Conservation (phyloP, 1,140 invertebrate species). For the Lepidurus couesii region DNA sequence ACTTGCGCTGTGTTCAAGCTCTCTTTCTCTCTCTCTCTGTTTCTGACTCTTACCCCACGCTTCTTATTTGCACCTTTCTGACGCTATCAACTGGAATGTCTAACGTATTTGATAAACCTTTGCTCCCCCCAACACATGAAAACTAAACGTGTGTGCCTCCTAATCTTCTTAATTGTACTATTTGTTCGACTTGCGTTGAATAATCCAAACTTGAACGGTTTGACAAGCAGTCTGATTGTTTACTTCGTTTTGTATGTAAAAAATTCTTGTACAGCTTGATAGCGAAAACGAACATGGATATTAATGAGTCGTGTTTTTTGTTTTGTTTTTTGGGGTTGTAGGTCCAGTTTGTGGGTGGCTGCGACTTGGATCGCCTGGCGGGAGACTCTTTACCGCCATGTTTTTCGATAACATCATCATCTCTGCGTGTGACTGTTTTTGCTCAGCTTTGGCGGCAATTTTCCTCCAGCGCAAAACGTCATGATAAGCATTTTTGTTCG, state of each 20-base stretch:
- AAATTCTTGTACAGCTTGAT: neutral
- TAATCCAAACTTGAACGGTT: neutral
- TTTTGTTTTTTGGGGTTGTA: neutral
- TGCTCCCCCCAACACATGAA: neutral
- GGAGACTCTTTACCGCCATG: constrained; percentile 10
- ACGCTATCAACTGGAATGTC: constrained; percentile 18
- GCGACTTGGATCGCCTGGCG: neutral
- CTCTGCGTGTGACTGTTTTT: constrained; percentile 15
- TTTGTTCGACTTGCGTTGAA: neutral
- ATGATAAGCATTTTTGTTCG: constrained; percentile 2
- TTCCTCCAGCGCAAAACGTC: neutral
- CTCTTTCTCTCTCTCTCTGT: neutral
- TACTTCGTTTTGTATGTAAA: neutral
- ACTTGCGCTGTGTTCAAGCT: neutral
- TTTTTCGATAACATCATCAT: constrained; percentile 20
- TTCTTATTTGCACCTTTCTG: constrained; percentile 22
- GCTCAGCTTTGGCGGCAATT: constrained; percentile 17
- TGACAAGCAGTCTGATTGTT: neutral
- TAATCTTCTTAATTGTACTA: neutral
- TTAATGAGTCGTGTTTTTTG: neutral
- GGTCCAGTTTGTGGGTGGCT: neutral
- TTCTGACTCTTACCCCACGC: neutral
- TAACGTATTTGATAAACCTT: neutral
- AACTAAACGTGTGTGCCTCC: neutral
- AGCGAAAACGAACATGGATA: neutral